A percentile compares a stretch with the other conserved stretches of the same genome.
Conservation (phyloP, 2,113 vertebrate species). For the Albula goreensis region DNA sequence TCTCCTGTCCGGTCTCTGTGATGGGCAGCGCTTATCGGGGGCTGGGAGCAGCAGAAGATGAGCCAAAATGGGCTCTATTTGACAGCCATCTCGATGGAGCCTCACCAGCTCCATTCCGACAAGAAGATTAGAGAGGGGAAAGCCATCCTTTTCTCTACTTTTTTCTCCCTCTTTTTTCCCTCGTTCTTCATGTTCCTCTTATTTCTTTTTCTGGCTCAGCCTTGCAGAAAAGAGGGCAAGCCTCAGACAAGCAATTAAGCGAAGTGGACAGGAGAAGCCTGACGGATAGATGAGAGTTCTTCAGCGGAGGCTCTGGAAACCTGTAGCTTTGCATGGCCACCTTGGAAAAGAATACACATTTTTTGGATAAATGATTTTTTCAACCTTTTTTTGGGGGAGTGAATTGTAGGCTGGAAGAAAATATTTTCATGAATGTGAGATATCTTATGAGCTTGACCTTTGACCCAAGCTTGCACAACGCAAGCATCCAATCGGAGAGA, state of each 20-base stretch:
- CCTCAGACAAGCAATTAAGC: slow-evolving; percentile 49
- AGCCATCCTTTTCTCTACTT: slow-evolving; percentile 25
- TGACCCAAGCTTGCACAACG: background rate
- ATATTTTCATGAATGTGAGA: background rate
- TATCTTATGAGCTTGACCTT: background rate
- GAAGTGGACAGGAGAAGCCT: slow-evolving; percentile 47
- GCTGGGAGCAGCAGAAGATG: background rate
- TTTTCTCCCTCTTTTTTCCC: no score
- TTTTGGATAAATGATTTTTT: background rate
- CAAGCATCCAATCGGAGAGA: background rate
- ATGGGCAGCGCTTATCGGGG: slow-evolving; percentile 33
- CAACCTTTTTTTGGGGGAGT: background rate
- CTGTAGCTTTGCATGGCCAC: background rate
- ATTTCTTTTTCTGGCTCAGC: background rate
- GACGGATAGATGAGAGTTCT: slow-evolving; percentile 34
- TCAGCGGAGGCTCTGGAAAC: slow-evolving; percentile 36
- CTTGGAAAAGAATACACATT: background rate
- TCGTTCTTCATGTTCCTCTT: no score
- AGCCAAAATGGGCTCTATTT: slow-evolving; percentile 21
- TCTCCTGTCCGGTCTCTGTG: background rate
- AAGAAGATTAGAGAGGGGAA: slow-evolving; percentile 30
- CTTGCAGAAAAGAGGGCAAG: slow-evolving; percentile 20
- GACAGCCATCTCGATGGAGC: slow-evolving; percentile 30
- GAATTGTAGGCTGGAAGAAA: background rate
- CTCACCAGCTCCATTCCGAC: slow-evolving; percentile 20